Conservation (phyloP, 37 sponge, comb jelly and placozoan species). For the Aphrocallistes beatrix region DNA sequence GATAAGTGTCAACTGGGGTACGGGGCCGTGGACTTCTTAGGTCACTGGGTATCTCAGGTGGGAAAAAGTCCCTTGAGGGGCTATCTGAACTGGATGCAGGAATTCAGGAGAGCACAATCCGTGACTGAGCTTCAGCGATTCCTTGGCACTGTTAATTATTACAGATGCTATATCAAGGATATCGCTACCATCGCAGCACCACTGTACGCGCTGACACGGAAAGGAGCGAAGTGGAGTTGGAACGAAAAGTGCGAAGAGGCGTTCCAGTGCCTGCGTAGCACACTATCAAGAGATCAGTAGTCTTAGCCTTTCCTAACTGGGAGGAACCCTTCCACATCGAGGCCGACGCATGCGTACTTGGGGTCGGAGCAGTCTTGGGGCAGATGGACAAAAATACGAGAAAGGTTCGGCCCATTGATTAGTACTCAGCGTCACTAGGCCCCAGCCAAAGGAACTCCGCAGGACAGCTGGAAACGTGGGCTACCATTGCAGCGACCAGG, state of each 20-base stretch:
- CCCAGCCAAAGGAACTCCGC: too few species aligned
- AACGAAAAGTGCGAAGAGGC: background rate
- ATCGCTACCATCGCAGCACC: slow-evolving; percentile 23
- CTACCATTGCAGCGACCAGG: background rate
- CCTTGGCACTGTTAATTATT: slow-evolving; percentile 11
- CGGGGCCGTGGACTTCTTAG: background rate
- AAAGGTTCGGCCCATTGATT: too few species aligned
- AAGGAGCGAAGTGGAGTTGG: slow-evolving; percentile 21
- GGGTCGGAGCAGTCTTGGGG: too few species aligned
- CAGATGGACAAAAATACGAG: too few species aligned
- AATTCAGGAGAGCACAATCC: background rate
- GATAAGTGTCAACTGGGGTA: slow-evolving; percentile 1
- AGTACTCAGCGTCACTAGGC: too few species aligned
- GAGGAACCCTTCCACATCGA: background rate
- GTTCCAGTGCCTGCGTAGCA: too few species aligned
- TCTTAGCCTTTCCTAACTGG: slow-evolving; percentile 20
- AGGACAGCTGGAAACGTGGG: background rate
- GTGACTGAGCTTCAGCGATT: background rate
- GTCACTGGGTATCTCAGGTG: background rate
- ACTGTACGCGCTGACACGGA: slow-evolving; percentile 16
- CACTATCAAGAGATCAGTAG: too few species aligned
- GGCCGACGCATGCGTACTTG: slow-evolving; percentile 30
- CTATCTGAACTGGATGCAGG: background rate
- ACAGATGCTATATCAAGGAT: slow-evolving; percentile 21
- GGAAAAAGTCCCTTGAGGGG: background rate